Evolutionary conservation across 2,888 invertebrate genomes (phyloP), one percentile per base, ranked within the genome.

Genomic region (Carcina quercana): DNA sequence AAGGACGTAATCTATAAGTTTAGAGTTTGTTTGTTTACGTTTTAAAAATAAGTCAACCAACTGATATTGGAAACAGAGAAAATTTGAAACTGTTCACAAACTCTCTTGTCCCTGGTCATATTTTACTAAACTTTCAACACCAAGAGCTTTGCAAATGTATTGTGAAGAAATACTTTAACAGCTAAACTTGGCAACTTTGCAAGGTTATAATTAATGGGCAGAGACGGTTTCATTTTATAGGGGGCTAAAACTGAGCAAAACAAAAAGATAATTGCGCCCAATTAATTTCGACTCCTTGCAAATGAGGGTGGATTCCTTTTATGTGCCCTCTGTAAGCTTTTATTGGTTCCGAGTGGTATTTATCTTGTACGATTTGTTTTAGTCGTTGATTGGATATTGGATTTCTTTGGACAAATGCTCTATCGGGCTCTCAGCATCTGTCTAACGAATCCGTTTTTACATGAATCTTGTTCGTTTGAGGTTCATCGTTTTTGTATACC

Each of bases 251-350:
- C n/a, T n/a, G n/a, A n/a, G 50, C 54, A 59, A 66, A 74, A 76
- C 75, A 78, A 76, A 79, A 79, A 74, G 75, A 75, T 79, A 78
- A 78, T 79, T 72, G 67, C 57, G 53, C 46, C 62, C 73, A 76
- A 82, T 82, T 80, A 80, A 80, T 82, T 76, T 69, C 33, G 55
- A 57, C 69, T 75, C 62, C 65, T 73, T 71, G 65, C 61, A 73
- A 75, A 74, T 70, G 64, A 60, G 70, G 59, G 63, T 42, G 53
- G 49, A 57, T 59, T 63, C 59, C 53, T 53, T 62, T 58, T 55
- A 56, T 55, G 57, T 43, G 45, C 49, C 24, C 24, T 24, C n/a
- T 24, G 6, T 38, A 43, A 42, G 61, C 60, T 51, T 69, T 69
- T 74, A 71, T 75, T 70, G 69, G 68, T 61, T 64, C 47, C 47